Conservation (phyloP, 2,113 vertebrate genomes). For the Ibidorhyncha struthersii region DNA sequence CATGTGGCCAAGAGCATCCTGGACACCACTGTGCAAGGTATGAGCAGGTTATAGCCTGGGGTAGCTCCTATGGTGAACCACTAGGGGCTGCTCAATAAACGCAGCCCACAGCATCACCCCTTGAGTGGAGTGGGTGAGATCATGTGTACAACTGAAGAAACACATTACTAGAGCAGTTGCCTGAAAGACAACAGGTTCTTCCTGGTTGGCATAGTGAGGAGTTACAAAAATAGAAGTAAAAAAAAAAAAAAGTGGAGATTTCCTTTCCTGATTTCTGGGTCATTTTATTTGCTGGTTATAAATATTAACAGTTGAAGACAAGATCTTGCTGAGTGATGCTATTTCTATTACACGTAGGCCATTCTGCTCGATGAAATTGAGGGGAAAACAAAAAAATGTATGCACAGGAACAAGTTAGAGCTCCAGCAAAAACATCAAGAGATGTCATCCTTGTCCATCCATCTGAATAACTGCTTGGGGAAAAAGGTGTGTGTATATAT, state of each 20-base stretch:
- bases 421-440: background rate
- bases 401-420: background rate
- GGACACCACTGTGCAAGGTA: background rate
- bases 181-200: background rate
- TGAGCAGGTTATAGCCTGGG: background rate
- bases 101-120: background rate
- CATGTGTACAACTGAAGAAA: background rate
- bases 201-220: background rate
- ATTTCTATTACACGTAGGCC: background rate
- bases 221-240: background rate
- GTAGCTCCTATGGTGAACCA: background rate
- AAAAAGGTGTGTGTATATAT: background rate
- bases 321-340: background rate
- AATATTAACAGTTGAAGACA: background rate
- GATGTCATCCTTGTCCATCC: background rate
- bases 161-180: background rate
- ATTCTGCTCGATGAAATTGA: background rate
- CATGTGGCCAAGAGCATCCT: background rate
- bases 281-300: background rate
- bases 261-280: background rate
- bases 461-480: background rate
- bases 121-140: background rate
- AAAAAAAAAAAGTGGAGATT: background rate
- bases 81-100: constrained; percentile 46
- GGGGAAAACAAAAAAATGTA: background rate